Percentiles rank a stretch among this genome's conserved stretches.
Conservation (phyloP, 2,888 invertebrate species). For the Drosophila pseudotakahashii region DNA sequence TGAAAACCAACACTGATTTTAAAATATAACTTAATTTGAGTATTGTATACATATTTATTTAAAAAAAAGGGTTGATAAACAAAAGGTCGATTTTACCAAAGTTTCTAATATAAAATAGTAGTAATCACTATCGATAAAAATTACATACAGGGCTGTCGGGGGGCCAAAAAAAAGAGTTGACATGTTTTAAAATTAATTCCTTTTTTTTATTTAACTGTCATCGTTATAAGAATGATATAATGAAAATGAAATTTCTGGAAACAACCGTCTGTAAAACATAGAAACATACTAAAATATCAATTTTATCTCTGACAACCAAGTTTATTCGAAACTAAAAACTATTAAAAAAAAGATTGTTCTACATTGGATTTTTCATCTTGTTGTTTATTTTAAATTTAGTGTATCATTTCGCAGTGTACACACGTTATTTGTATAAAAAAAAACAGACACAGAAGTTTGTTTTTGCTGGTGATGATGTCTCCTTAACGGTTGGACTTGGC, state of each 20-base stretch:
- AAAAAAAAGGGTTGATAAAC: too few species aligned
- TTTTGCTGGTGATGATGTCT: constrained; percentile 44
- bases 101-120: too few species aligned
- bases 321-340: constrained; percentile 29
- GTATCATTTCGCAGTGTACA: constrained; percentile 39
- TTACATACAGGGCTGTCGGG: too few species aligned
- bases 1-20: too few species aligned
- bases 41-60: too few species aligned
- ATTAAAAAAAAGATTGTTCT: constrained; percentile 35
- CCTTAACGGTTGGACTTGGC: constrained; percentile 99
- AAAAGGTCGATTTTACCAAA: too few species aligned
- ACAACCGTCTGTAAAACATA: neutral
- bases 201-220: too few species aligned
- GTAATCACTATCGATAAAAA: too few species aligned
- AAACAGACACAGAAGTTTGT: constrained; percentile 54
- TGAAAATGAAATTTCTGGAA: too few species aligned
- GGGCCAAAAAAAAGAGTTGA: too few species aligned
- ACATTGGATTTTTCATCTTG: constrained; percentile 51
- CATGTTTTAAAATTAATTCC: neutral
- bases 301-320: neutral
- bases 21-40: too few species aligned
- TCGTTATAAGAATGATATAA: too few species aligned
- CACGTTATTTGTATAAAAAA: constrained; percentile 54
- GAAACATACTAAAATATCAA: neutral
- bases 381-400: constrained; percentile 47